These are phyloP conservation scores for Willowsia nigromaculata DNA, from an alignment of 2,888 invertebrate genomes.

Conservation along the genomic window DNA sequence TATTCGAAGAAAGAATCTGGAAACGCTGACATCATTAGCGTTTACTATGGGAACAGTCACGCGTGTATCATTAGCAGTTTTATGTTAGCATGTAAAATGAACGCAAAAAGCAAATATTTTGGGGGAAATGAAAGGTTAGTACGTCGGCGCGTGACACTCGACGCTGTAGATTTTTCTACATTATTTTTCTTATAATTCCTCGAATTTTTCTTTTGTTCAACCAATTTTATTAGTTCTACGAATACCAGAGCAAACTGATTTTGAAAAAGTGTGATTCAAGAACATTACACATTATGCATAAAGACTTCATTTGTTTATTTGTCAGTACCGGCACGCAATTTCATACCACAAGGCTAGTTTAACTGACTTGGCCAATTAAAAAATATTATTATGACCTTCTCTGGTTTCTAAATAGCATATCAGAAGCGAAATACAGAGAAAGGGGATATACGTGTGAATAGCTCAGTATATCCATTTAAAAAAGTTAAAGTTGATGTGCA, in stretches of 20 bases:
- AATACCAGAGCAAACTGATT: neutral
- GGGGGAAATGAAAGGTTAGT: neutral
- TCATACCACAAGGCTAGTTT: too few relatives aligned
- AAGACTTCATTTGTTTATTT: neutral
- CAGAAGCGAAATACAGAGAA: too few relatives aligned
- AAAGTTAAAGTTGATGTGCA: too few relatives aligned
- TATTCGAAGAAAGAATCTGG: neutral
- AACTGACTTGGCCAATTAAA: too few relatives aligned
- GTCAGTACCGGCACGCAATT: neutral
- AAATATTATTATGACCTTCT: too few relatives aligned
- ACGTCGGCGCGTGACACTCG: neutral
- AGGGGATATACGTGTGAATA: too few relatives aligned
- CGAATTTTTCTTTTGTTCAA: neutral
- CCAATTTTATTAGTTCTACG: neutral
- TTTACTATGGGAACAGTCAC: neutral
- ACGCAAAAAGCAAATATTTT: neutral
- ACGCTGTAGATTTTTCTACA: neutral
- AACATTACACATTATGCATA: neutral
- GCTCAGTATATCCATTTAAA: too few relatives aligned
- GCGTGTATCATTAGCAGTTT: neutral
- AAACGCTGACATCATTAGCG: slow-evolving; percentile 20
- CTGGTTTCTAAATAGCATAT: too few relatives aligned
- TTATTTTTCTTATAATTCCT: neutral
- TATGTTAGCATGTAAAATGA: neutral
- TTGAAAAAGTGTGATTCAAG: neutral